These are phyloP conservation scores for Parazoanthus swiftii DNA, from an alignment of 92 coral and sea anemone species.

Conservation along the genomic window DNA sequence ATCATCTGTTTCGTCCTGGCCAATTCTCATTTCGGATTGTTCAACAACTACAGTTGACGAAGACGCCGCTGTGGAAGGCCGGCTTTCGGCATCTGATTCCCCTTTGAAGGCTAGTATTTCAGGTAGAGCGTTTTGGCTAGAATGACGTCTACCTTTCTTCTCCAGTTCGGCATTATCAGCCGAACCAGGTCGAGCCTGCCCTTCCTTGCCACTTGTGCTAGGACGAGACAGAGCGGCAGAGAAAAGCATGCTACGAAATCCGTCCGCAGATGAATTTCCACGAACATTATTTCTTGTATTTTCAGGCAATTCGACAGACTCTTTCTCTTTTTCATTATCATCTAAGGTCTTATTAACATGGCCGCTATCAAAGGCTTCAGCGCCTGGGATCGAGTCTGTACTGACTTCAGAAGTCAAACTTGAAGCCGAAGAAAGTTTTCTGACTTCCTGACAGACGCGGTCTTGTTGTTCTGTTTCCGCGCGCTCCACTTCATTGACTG, in stretches of 20 bases:
- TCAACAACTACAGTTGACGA: constrained; percentile 7
- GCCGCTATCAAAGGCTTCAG: background rate
- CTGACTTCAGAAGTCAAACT: constrained; percentile 8
- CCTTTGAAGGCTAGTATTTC: constrained; percentile 14
- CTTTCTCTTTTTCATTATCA: background rate
- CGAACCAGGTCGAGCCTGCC: constrained; percentile 9
- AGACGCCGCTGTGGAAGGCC: constrained; percentile 21
- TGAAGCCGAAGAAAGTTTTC: constrained; percentile 19
- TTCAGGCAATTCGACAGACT: background rate
- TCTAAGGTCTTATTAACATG: background rate
- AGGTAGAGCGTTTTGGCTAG: background rate
- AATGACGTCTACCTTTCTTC: background rate
- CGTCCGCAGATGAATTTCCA: background rate
- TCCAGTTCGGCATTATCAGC: constrained; percentile 12
- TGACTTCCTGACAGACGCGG: constrained; percentile 1
- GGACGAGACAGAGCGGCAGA: constrained; percentile 17
- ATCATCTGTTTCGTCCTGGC: constrained; percentile 1
- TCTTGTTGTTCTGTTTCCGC: constrained; percentile 20
- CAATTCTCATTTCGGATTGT: background rate
- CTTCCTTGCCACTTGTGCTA: background rate
- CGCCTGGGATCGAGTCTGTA: background rate
- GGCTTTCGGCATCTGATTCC: constrained; percentile 20
- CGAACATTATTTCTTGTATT: background rate
- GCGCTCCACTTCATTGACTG: constrained; percentile 6
- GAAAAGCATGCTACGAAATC: constrained; percentile 33